Percentiles rank a stretch among this genome's conserved stretches.
phyloP scores from a whole-genome alignment of 2,113 vertebrate species.

The Anolis carolinensis region DNA sequence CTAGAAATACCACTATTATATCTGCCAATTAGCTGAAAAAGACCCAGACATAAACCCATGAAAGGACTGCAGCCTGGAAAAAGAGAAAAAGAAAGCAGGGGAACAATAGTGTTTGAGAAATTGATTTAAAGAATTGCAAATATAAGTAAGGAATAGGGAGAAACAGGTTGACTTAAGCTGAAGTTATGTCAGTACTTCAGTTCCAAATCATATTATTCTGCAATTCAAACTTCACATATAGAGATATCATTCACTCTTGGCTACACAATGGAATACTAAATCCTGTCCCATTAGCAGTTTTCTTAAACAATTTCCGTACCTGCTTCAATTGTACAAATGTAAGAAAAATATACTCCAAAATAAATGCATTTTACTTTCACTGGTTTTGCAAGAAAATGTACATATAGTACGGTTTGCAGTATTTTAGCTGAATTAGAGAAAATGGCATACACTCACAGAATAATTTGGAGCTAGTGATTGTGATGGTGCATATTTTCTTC shows the following conservation, averaged over 20 bases:
- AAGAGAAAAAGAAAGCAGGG: neutral
- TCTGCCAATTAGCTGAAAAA: neutral
- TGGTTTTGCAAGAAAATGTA: neutral
- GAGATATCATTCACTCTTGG: conserved; percentile 35
- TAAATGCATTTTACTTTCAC: conserved; percentile 16
- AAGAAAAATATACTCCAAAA: conserved; percentile 6
- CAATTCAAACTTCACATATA: neutral
- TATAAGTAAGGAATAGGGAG: neutral
- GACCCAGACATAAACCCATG: neutral
- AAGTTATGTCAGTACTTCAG: conserved; percentile 17
- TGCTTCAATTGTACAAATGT: conserved; percentile 36
- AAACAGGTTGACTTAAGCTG: conserved; percentile 5
- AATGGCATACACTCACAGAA: neutral
- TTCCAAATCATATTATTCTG: conserved; percentile 10
- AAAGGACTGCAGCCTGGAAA: neutral
- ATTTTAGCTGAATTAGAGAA: neutral
- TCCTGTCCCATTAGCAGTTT: conserved; percentile 19
- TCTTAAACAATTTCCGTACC: conserved; percentile 25
- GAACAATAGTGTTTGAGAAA: neutral
- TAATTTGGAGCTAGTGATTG: neutral
- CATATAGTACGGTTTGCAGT: neutral
- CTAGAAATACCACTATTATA: neutral
- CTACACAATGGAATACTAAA: conserved; percentile 20
- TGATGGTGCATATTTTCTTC: neutral
- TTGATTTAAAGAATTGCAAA: conserved; percentile 17